These are phyloP conservation scores for Caranx melampygus DNA, from an alignment of 2,113 vertebrate genomes.

Conservation along the genomic window DNA sequence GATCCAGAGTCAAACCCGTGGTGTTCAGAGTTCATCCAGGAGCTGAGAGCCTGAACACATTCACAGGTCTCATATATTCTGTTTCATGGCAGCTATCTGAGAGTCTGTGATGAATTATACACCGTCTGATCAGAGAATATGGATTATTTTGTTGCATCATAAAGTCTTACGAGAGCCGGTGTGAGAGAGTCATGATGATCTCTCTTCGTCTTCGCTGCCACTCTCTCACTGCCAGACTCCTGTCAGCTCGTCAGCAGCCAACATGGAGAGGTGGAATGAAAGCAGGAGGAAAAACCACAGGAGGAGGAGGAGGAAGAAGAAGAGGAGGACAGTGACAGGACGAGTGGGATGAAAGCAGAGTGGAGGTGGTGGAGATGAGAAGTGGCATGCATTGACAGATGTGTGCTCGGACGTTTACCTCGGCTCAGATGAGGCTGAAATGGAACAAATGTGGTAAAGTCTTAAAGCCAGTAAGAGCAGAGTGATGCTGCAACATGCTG, in stretches of 20 bases:
- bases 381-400: constrained; percentile 43
- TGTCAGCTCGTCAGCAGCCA: constrained; percentile 26
- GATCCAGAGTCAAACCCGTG: neutral
- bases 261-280: constrained; percentile 17
- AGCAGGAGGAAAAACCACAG: constrained; percentile 30
- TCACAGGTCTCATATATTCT: constrained; percentile 27
- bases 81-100: constrained; percentile 17
- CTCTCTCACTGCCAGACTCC: constrained; percentile 33
- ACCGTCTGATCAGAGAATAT: constrained; percentile 46
- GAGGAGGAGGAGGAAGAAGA: too few relatives aligned
- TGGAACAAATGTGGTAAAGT: constrained; percentile 48
- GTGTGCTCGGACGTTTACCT: constrained; percentile 29
- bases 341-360: constrained; percentile 44
- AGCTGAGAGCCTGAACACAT: constrained; percentile 6
- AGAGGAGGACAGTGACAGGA: constrained; percentile 41
- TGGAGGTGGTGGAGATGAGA: constrained; percentile 54
- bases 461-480: neutral
- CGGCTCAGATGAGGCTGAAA: constrained; percentile 41
- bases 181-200: constrained; percentile 64
- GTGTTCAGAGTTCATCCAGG: neutral
- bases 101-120: constrained; percentile 46
- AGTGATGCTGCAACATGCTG: constrained; percentile 55
- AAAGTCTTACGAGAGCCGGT: constrained; percentile 69
- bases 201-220: constrained; percentile 10
- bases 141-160: constrained; percentile 67